These are phyloP conservation scores for Xanthorhoe spadicearia DNA, from an alignment of 2,888 invertebrate genomes.

Conservation along the genomic window DNA sequence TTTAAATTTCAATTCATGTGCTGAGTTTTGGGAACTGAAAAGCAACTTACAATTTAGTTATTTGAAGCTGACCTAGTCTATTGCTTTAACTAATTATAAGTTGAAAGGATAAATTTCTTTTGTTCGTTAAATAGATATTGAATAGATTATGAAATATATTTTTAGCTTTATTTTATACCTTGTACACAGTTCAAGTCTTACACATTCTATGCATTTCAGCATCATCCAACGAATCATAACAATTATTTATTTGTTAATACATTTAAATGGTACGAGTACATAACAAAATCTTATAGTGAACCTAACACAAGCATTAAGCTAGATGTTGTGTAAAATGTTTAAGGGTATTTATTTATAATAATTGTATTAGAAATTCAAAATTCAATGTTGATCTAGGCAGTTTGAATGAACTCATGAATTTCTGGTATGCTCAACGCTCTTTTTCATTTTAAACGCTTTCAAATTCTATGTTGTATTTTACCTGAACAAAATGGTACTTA, in stretches of 20 bases:
- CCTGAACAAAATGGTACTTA: neutral
- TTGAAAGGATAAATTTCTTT: no score
- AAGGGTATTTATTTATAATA: neutral
- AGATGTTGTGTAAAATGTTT: neutral
- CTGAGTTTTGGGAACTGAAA: conserved; percentile 28
- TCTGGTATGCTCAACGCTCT: neutral
- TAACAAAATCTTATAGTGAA: no score
- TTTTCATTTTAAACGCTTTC: conserved; percentile 1
- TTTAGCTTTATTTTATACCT: no score
- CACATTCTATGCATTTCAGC: no score
- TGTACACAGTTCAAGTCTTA: no score
- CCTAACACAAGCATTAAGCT: no score
- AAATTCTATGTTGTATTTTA: conserved; percentile 1
- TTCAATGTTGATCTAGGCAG: conserved; percentile 4
- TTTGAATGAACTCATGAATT: conserved; percentile 3
- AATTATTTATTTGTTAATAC: no score
- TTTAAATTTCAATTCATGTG: conserved; percentile 40
- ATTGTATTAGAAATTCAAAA: neutral
- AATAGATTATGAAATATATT: no score
- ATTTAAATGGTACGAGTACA: no score
- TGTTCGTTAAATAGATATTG: no score
- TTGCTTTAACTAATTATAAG: neutral
- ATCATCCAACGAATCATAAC: no score
- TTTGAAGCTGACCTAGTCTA: conserved; percentile 5
- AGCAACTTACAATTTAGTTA: conserved; percentile 22